Evolutionary conservation across 2,797 vertebrate species (phyloP).

Genomic region (Strix occidentalis): DNA sequence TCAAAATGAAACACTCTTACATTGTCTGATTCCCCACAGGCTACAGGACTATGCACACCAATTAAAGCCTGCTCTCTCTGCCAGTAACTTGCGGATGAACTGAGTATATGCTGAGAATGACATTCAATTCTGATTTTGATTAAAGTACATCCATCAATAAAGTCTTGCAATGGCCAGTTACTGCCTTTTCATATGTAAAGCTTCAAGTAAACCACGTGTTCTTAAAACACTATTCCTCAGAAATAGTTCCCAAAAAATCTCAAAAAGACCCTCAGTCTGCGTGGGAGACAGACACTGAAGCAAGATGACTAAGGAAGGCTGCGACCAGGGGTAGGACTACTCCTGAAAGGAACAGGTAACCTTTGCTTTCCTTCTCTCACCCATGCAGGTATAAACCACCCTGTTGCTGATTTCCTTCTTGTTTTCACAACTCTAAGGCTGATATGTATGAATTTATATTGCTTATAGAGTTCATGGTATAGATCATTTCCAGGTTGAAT

Average conservation of each 20-base stretch:
- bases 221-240: neutral
- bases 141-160: fast-evolving
- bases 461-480: neutral
- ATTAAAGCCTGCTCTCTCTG: neutral
- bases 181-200: neutral
- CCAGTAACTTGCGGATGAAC: neutral
- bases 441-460: neutral
- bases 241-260: neutral
- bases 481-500: neutral
- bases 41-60: neutral
- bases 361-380: neutral
- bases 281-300: neutral
- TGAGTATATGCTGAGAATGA: neutral
- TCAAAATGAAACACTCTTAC: neutral
- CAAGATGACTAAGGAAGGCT: neutral
- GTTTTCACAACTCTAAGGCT: neutral
- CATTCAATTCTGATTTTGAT: neutral
- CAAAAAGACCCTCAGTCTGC: neutral
- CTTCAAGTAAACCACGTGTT: neutral
- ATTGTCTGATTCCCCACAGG: neutral
- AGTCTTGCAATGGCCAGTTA: neutral
- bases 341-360: neutral
- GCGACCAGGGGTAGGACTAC: neutral
- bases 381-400: neutral
- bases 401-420: neutral